A percentile compares a stretch with the other conserved stretches of the same genome.
phyloP scores from a whole-genome alignment of 2,797 vertebrate genomes.

The Sebastes trivittatus region DNA sequence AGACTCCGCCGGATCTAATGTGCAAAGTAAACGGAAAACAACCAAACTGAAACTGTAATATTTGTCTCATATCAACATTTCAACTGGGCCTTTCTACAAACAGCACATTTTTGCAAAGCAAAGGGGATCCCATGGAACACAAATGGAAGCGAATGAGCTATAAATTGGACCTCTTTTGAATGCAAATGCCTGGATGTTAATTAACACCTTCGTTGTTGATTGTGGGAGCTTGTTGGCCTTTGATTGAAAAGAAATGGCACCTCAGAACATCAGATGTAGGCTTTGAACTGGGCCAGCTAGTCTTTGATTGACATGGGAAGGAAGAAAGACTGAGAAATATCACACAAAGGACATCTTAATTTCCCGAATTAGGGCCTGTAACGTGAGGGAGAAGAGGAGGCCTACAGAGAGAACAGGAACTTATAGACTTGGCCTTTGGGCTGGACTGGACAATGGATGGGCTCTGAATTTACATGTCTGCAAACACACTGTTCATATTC shows the following conservation, averaged over 20 bases:
- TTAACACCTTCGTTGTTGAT: constrained; percentile 87
- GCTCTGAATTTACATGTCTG: constrained; percentile 68
- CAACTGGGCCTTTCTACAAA: constrained; percentile 4
- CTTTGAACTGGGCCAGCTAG: constrained; percentile 76
- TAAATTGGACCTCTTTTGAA: constrained; percentile 80
- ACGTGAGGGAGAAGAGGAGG: constrained; percentile 45
- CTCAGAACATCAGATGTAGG: constrained; percentile 71
- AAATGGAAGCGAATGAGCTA: constrained; percentile 76
- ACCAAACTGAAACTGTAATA: not conserved
- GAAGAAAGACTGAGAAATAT: constrained; percentile 82
- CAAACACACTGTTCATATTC: not conserved
- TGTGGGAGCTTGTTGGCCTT: constrained; percentile 75
- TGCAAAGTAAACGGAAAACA: not conserved
- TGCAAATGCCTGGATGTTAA: constrained; percentile 82
- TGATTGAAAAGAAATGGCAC: constrained; percentile 84
- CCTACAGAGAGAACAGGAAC: constrained; percentile 16
- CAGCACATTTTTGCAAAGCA: constrained; percentile 7
- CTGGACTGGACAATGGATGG: constrained; percentile 59
- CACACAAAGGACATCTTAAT: constrained; percentile 78
- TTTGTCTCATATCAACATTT: not conserved
- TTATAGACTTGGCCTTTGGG: constrained; percentile 34
- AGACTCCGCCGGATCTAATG: constrained; percentile 32
- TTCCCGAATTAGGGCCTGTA: constrained; percentile 76
- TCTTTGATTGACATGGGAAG: constrained; percentile 81
- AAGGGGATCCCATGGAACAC: constrained; percentile 57